A percentile compares a stretch with the other conserved stretches of the same genome.
phyloP scores from a whole-genome alignment of 2,797 vertebrate genomes.

The Takifugu ocellatus region DNA sequence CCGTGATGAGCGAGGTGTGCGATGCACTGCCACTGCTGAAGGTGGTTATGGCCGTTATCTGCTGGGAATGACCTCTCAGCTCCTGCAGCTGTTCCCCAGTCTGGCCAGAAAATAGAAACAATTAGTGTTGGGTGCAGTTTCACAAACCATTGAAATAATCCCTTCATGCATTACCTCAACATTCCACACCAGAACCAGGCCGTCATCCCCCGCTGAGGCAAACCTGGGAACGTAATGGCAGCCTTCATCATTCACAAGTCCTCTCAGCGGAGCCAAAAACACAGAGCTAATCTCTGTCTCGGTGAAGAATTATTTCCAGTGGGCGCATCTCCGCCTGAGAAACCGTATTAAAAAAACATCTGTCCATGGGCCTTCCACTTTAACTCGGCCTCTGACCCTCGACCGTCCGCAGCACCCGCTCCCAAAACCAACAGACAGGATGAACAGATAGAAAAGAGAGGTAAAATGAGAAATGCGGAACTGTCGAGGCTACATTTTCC shows the following conservation, averaged over 20 bases:
- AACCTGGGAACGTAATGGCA: constrained; percentile 74
- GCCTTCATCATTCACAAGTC: constrained; percentile 6
- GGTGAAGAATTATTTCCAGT: constrained; percentile 48
- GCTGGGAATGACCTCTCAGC: constrained; percentile 87
- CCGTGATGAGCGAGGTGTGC: constrained; percentile 80
- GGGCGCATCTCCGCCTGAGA: constrained; percentile 15
- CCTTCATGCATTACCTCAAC: constrained; percentile 77
- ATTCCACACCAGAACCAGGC: constrained; percentile 88
- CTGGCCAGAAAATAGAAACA: constrained; percentile 61
- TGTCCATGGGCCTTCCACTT: constrained; percentile 71
- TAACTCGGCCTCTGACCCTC: constrained; percentile 75
- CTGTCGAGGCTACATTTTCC: constrained; percentile 84
- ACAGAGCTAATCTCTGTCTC: constrained; percentile 23
- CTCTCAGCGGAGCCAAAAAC: constrained; percentile 16
- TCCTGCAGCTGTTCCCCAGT: constrained; percentile 88
- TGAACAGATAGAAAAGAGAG: constrained; percentile 58
- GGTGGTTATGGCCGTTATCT: constrained; percentile 87
- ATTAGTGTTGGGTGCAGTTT: constrained; percentile 12
- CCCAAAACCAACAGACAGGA: constrained; percentile 70
- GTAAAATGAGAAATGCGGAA: constrained; percentile 71
- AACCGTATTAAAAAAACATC: constrained; percentile 57
- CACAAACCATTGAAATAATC: background rate
- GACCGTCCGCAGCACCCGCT: constrained; percentile 58
- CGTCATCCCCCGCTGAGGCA: constrained; percentile 95
- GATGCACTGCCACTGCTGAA: constrained; percentile 59